These are phyloP conservation scores for Dicaeum eximium DNA, from an alignment of 2,113 vertebrate genomes.

Conservation along the genomic window DNA sequence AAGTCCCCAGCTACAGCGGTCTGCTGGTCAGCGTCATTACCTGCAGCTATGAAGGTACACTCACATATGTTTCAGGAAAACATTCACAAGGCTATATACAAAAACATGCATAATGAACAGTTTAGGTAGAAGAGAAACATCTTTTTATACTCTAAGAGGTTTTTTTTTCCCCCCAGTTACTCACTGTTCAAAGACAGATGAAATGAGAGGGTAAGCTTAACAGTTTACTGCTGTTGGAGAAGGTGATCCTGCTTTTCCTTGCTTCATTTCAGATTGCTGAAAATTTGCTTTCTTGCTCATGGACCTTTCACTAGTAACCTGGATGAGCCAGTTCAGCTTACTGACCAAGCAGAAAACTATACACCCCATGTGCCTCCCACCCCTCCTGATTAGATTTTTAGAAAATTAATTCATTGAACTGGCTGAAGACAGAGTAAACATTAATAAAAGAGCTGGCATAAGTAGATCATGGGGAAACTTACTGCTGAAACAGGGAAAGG, in stretches of 20 bases:
- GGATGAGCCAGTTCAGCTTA: not conserved
- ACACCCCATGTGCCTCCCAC: not conserved
- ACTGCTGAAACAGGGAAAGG: not conserved
- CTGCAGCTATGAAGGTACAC: not conserved
- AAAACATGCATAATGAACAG: not conserved
- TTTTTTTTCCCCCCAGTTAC: not conserved
- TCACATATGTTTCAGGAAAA: not conserved
- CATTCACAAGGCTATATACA: not conserved
- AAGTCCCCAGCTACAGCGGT: too few species aligned
- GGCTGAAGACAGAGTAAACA: not conserved
- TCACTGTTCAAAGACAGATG: not conserved
- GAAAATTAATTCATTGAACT: not conserved
- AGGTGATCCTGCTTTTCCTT: not conserved
- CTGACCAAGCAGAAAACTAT: not conserved
- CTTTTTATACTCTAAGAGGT: not conserved
- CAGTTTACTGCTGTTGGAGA: not conserved
- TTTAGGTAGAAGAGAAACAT: not conserved
- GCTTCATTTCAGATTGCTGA: not conserved
- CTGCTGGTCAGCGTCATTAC: not conserved
- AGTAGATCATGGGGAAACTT: not conserved
- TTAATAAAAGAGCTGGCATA: not conserved
- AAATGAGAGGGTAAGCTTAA: not conserved
- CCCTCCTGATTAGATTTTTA: not conserved
- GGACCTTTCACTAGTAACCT: not conserved
- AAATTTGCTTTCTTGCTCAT: not conserved